These are phyloP conservation scores for Andrena dorsata DNA, from an alignment of 2,888 invertebrate genomes.

Conservation along the genomic window DNA sequence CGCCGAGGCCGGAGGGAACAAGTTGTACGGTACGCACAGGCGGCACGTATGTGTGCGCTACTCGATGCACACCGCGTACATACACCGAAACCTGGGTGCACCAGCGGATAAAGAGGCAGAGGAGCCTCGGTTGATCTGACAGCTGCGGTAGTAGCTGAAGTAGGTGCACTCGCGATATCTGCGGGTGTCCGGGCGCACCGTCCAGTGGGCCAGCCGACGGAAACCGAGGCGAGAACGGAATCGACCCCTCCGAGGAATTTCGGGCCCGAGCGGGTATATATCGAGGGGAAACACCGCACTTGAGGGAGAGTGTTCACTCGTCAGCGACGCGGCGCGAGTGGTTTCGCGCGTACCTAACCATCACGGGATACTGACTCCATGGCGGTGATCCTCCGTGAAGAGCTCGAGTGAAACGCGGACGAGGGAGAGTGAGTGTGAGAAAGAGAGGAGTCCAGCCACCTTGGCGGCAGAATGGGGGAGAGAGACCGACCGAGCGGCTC, in stretches of 20 bases:
- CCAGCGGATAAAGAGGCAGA: slow-evolving; percentile 49
- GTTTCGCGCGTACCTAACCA: slow-evolving; percentile 62
- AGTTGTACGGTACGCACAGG: slow-evolving; percentile 45
- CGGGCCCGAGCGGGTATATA: not conserved
- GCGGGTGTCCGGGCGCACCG: not conserved
- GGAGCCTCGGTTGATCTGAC: slow-evolving; percentile 59
- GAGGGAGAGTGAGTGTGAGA: slow-evolving; percentile 56
- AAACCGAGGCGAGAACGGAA: not conserved
- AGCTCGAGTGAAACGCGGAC: slow-evolving; percentile 63
- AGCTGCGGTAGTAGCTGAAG: slow-evolving; percentile 61
- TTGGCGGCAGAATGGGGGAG: slow-evolving; percentile 40
- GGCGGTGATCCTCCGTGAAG: slow-evolving; percentile 59
- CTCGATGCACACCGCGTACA: slow-evolving; percentile 44
- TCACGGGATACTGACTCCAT: slow-evolving; percentile 65
- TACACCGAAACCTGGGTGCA: slow-evolving; percentile 44
- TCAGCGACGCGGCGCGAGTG: slow-evolving; percentile 58
- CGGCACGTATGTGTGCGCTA: slow-evolving; percentile 32
- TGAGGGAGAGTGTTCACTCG: slow-evolving; percentile 46
- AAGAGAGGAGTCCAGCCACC: slow-evolving; percentile 35
- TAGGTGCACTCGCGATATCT: slow-evolving; percentile 45
- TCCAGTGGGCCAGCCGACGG: slow-evolving; percentile 1
- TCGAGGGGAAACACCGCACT: not conserved
- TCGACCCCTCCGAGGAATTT: not conserved
- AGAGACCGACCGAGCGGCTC: slow-evolving; percentile 22
- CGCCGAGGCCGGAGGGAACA: slow-evolving; percentile 36